Evolutionary conservation across 2,888 invertebrate genomes (phyloP).

Genomic region (Hyalella azteca): DNA sequence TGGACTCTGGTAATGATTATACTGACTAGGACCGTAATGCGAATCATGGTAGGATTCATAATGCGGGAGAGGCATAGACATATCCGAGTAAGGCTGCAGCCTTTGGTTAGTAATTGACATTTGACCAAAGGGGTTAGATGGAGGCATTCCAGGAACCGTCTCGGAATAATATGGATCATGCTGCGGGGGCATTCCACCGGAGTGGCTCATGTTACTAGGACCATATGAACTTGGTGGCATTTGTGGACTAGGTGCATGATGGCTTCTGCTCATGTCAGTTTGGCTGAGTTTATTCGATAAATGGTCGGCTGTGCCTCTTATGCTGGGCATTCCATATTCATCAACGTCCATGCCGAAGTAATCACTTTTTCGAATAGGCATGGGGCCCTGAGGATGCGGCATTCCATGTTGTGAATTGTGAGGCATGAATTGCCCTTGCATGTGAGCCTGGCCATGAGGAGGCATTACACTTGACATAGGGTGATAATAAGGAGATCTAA

Average conservation of each 20-base stretch:
- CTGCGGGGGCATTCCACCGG: neutral
- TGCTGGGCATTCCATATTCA: neutral
- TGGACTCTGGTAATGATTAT: neutral
- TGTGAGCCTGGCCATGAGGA: neutral
- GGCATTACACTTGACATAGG: slow-evolving; percentile 1
- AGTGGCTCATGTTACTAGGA: neutral
- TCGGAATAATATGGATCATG: neutral
- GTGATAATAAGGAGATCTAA: neutral
- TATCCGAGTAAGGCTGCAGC: neutral
- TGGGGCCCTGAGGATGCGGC: neutral
- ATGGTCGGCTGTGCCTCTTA: slow-evolving; percentile 19
- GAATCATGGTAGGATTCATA: neutral
- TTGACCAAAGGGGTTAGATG: neutral
- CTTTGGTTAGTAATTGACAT: neutral
- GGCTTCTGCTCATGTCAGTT: neutral
- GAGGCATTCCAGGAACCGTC: neutral
- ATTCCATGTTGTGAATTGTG: slow-evolving; percentile 1
- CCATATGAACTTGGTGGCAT: neutral
- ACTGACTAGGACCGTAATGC: slow-evolving; percentile 17
- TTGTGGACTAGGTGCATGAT: neutral
- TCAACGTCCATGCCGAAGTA: neutral
- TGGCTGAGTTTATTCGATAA: neutral
- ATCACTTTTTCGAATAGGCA: neutral
- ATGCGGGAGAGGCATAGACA: neutral
- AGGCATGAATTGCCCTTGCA: slow-evolving; percentile 8